These are phyloP conservation scores for Strongylocentrotus purpuratus DNA, from an alignment of 35 echinoderm and acorn worm genomes.

Conservation along the genomic window DNA sequence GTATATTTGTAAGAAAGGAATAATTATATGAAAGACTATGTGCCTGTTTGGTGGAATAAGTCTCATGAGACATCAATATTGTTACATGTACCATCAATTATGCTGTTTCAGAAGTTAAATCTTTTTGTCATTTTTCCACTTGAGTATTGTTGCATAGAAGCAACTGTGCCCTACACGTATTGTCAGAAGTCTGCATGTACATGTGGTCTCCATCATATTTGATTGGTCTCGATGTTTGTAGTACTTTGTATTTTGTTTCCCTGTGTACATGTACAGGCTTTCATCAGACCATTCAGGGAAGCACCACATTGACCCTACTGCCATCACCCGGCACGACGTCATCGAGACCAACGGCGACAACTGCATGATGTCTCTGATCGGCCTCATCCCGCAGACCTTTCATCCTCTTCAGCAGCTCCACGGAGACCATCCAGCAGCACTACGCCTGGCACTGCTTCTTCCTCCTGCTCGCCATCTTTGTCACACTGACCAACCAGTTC, in stretches of 20 bases:
- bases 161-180: no score
- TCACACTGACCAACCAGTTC: conserved; percentile 92
- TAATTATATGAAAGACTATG: no score
- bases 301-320: conserved; percentile 98
- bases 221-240: neutral
- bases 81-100: no score
- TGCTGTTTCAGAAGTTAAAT: no score
- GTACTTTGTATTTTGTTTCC: no score
- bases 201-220: no score
- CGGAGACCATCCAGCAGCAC: conserved; percentile 55
- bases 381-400: conserved; percentile 67
- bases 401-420: conserved; percentile 56
- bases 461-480: conserved; percentile 79
- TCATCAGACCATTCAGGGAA: conserved; percentile 98
- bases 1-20: no score
- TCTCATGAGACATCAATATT: no score
- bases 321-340: conserved; percentile 92
- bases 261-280: conserved; percentile 60
- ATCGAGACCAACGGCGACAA: conserved; percentile 99
- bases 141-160: no score
- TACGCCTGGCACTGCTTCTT: conserved; percentile 87
- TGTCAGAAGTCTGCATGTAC: no score
- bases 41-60: no score
- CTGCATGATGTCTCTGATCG: conserved; percentile 75
- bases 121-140: no score